Conservation (phyloP, 2,797 vertebrate genomes). For the Zenarchopterus dispar region DNA sequence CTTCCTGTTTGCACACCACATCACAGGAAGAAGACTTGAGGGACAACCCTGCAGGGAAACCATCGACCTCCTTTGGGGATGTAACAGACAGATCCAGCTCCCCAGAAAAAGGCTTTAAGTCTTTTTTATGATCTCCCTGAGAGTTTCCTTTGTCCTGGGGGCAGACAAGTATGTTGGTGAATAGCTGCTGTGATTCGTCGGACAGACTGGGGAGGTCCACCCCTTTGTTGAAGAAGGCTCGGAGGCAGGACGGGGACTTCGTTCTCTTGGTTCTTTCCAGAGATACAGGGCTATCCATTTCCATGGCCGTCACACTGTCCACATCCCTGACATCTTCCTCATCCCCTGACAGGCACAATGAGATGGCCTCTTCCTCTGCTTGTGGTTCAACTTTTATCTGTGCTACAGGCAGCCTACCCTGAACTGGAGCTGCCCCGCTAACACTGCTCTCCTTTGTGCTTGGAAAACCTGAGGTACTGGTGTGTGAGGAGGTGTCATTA, state of each 20-base stretch:
- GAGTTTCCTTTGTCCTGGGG: slow-evolving; percentile 94
- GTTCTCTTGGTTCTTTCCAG: slow-evolving; percentile 82
- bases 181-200: slow-evolving; percentile 91
- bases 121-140: slow-evolving; percentile 99
- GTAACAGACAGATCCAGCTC: slow-evolving; percentile 87
- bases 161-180: slow-evolving; percentile 89
- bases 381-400: slow-evolving; percentile 95
- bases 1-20: slow-evolving; percentile 93
- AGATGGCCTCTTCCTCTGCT: slow-evolving; percentile 89
- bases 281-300: slow-evolving; percentile 86
- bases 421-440: slow-evolving; percentile 61
- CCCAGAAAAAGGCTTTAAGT: slow-evolving; percentile 90
- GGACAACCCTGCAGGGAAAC: slow-evolving; percentile 88
- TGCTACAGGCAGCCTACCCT: slow-evolving; percentile 68
- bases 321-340: slow-evolving; percentile 88
- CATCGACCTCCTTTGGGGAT: slow-evolving; percentile 90
- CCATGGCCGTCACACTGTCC: slow-evolving; percentile 89
- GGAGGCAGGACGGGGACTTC: slow-evolving; percentile 89
- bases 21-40: slow-evolving; percentile 91
- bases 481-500: slow-evolving; percentile 93
- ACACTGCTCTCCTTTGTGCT: slow-evolving; percentile 89
- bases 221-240: slow-evolving; percentile 90
- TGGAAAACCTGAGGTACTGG: slow-evolving; percentile 99
- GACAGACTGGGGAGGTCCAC: slow-evolving; percentile 86
- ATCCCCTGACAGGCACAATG: slow-evolving; percentile 92